Percentiles rank a stretch among this genome's conserved stretches.
These are phyloP conservation scores for Xylocopa sonorina DNA, from an alignment of 1,140 invertebrate species.

Conservation along the genomic window DNA sequence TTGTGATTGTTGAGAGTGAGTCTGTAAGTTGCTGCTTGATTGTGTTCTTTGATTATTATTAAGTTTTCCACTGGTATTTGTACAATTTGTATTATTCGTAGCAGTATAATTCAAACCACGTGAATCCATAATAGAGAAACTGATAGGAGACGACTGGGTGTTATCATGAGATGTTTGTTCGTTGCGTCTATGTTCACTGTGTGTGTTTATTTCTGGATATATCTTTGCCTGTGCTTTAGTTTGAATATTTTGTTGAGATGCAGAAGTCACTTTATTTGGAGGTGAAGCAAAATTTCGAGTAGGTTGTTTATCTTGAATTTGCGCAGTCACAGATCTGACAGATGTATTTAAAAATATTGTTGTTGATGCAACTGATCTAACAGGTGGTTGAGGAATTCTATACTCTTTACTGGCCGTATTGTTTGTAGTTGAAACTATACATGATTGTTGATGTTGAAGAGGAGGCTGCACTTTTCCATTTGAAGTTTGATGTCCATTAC, in stretches of 20 bases:
- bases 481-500: conserved; percentile 64
- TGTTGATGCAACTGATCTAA: conserved; percentile 67
- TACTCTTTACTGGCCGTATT: conserved; percentile 84
- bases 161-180: conserved; percentile 82
- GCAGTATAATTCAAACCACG: conserved; percentile 84
- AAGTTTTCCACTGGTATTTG: conserved; percentile 71
- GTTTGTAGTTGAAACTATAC: conserved; percentile 86
- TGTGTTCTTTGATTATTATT: conserved; percentile 77
- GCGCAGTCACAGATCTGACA: conserved; percentile 63
- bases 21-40: conserved; percentile 72
- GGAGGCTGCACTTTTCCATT: conserved; percentile 74
- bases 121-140: conserved; percentile 88
- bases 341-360: conserved; percentile 74
- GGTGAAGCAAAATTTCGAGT: conserved; percentile 81
- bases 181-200: conserved; percentile 82
- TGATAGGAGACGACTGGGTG: conserved; percentile 88
- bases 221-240: conserved; percentile 88
- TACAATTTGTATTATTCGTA: conserved; percentile 78
- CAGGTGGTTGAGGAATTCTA: conserved; percentile 81
- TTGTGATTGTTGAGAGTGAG: conserved; percentile 74
- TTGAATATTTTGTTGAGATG: conserved; percentile 81
- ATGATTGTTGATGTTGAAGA: conserved; percentile 84
- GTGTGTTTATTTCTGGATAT: conserved; percentile 83
- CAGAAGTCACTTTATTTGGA: conserved; percentile 80
- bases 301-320: conserved; percentile 77